phyloP scores from a whole-genome alignment of 2,797 vertebrate genomes.

The Poeciliopsis gracilis region DNA sequence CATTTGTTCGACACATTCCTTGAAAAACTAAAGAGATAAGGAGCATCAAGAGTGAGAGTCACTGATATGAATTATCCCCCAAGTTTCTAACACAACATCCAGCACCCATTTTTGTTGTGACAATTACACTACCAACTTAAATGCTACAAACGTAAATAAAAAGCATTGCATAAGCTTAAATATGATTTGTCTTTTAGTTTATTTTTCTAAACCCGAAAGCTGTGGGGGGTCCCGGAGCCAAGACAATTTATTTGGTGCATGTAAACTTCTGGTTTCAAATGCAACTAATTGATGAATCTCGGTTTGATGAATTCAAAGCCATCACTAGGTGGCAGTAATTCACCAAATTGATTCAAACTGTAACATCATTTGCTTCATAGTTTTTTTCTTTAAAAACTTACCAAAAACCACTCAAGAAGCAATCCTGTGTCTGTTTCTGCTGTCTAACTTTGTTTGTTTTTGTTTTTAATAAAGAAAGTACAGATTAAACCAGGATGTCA shows the following conservation, averaged over 20 bases:
- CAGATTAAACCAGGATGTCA: too few species aligned
- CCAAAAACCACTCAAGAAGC: neutral
- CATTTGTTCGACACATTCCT: neutral
- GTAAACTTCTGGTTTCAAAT: neutral
- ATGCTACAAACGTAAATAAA: neutral
- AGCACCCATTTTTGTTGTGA: neutral
- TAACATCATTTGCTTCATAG: neutral
- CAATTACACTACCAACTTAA: neutral
- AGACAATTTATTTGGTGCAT: too few species aligned
- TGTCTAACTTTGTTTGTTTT: neutral
- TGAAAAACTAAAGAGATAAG: neutral
- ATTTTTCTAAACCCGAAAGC: neutral
- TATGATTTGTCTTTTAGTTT: neutral
- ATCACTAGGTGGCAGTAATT: neutral
- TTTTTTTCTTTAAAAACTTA: neutral
- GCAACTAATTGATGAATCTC: neutral
- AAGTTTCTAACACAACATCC: neutral
- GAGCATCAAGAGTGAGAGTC: neutral
- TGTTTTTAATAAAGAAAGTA: too few species aligned
- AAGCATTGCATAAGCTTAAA: neutral
- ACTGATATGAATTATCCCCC: neutral
- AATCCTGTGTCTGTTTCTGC: neutral
- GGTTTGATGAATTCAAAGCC: neutral
- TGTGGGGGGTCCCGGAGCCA: neutral
- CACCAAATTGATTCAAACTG: neutral